Conservation (phyloP, 2,113 vertebrate species). For the Odocoileus virginianus region DNA sequence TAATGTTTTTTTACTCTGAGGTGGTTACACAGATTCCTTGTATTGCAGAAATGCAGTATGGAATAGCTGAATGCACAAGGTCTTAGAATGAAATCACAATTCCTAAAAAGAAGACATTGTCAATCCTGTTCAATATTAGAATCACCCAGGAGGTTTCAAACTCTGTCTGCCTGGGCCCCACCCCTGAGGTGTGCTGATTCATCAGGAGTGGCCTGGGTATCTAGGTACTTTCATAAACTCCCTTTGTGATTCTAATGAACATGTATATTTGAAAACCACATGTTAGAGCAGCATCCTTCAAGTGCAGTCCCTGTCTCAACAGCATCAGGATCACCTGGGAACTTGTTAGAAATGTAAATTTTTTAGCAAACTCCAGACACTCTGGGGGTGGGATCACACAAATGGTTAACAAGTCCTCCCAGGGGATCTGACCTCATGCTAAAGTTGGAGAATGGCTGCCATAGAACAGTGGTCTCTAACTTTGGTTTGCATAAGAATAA, state of each 20-base stretch:
- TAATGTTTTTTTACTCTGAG: slow-evolving; percentile 26
- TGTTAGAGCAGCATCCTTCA: not conserved
- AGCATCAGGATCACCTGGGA: not conserved
- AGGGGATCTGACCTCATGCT: not conserved
- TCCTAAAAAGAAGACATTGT: not conserved
- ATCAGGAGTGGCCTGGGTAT: not conserved
- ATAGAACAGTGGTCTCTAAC: not conserved
- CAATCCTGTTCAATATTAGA: not conserved
- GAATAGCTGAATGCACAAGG: not conserved
- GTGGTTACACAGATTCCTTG: not conserved
- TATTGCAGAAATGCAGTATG: not conserved
- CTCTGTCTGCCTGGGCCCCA: not conserved
- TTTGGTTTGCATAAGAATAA: not conserved
- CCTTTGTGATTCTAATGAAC: not conserved
- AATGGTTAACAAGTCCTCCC: not conserved
- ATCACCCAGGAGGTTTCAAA: not conserved
- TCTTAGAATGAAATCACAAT: not conserved
- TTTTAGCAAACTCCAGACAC: not conserved
- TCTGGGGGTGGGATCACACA: not conserved
- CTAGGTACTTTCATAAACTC: not conserved
- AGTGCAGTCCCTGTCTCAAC: not conserved
- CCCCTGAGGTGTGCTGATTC: not conserved
- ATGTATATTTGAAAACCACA: not conserved
- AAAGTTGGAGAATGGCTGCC: not conserved
- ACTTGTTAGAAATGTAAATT: not conserved